Conservation (phyloP, 2,797 vertebrate genomes). For the Phylloscopus collybita region DNA sequence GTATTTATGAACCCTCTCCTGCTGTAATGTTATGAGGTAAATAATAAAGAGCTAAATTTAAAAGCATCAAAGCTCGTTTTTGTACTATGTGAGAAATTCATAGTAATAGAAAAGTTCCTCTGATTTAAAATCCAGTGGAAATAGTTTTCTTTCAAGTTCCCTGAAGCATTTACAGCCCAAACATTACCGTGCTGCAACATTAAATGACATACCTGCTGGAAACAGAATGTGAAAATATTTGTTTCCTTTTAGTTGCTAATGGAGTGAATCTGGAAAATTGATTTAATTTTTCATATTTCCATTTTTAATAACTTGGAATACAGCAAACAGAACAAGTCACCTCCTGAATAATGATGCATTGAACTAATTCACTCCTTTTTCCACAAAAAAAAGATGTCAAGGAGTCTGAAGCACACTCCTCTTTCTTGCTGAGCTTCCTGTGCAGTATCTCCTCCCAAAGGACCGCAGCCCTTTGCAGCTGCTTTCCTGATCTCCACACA, state of each 20-base stretch:
- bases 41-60: not conserved
- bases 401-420: not conserved
- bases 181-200: not conserved
- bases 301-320: not conserved
- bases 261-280: not conserved
- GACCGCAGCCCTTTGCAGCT: not conserved
- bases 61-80: not conserved
- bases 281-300: not conserved
- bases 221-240: not conserved
- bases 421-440: not conserved
- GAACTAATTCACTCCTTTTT: not conserved
- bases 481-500: not conserved
- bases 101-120: not conserved
- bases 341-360: not conserved
- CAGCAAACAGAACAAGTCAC: not conserved
- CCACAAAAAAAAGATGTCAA: not conserved
- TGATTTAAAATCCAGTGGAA: constrained; percentile 8
- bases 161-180: not conserved
- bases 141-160: not conserved
- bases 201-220: not conserved
- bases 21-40: not conserved
- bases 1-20: not conserved
- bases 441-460: not conserved
- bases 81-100: not conserved
- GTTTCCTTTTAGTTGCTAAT: not conserved